Conservation (phyloP, 2,888 invertebrate genomes). For the Xestobium rufovillosum region DNA sequence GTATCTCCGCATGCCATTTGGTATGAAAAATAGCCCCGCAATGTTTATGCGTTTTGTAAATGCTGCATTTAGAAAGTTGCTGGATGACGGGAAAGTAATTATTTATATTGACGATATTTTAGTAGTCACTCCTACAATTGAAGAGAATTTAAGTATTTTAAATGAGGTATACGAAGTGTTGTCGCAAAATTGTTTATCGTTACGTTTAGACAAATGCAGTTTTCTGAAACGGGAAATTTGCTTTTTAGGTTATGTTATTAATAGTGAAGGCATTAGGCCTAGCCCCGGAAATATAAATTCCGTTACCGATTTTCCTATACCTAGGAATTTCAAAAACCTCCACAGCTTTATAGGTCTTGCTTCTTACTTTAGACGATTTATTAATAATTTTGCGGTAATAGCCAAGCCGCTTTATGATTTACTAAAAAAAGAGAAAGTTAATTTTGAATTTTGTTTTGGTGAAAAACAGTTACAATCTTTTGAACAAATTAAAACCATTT, state of each 20-base stretch:
- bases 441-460: conserved; percentile 17
- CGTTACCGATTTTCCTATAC: conserved; percentile 26
- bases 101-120: conserved; percentile 25
- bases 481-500: conserved; percentile 20
- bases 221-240: conserved; percentile 23
- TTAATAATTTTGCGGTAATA: conserved; percentile 23
- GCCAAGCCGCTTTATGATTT: conserved; percentile 29
- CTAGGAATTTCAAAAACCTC: conserved; percentile 20
- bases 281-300: too few relatives aligned
- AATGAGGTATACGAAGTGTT: conserved; percentile 17
- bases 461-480: conserved; percentile 16
- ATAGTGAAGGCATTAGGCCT: too few relatives aligned
- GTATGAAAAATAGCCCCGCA: conserved; percentile 24
- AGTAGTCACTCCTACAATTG: conserved; percentile 19
- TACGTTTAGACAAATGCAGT: conserved; percentile 26
- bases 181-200: conserved; percentile 17
- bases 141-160: conserved; percentile 20
- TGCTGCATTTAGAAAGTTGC: conserved; percentile 23
- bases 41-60: conserved; percentile 7
- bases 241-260: conserved; percentile 27
- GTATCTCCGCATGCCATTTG: conserved; percentile 30
- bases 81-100: conserved; percentile 18
- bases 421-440: conserved; percentile 7
- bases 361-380: conserved; percentile 29
- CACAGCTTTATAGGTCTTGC: conserved; percentile 28